phyloP scores from a whole-genome alignment of 1,140 invertebrate genomes.

The Diploscapter pachys region DNA sequence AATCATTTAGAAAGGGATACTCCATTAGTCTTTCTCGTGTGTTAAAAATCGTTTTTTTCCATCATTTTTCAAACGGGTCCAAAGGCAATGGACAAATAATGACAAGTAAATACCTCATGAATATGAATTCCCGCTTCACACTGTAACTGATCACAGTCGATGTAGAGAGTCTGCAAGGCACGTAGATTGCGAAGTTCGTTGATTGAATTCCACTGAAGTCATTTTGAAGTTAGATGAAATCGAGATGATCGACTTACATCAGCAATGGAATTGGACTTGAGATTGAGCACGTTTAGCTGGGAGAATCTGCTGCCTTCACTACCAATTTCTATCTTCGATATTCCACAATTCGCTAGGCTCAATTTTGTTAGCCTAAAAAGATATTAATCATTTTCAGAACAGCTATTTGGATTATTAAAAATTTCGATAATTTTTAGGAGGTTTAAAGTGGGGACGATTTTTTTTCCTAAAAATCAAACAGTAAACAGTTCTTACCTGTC shows the following conservation, averaged over 20 bases:
- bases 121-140: slow-evolving; percentile 18
- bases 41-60: no score
- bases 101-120: slow-evolving; percentile 2
- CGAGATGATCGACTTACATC: not conserved
- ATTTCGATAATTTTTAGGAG: slow-evolving; percentile 7
- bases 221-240: not conserved
- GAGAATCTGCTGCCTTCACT: slow-evolving; percentile 11
- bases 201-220: slow-evolving; percentile 29
- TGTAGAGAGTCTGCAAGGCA: slow-evolving; percentile 21
- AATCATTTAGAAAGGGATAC: not conserved
- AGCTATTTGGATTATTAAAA: not conserved
- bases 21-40: not conserved
- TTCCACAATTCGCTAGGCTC: slow-evolving; percentile 19
- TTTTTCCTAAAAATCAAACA: slow-evolving; percentile 3
- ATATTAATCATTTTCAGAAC: not conserved
- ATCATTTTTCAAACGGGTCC: not conserved
- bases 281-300: slow-evolving; percentile 14
- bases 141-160: slow-evolving; percentile 11
- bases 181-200: slow-evolving; percentile 13
- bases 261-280: slow-evolving; percentile 10
- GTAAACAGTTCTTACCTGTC: slow-evolving; percentile 16
- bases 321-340: not conserved
- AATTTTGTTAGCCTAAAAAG: slow-evolving; percentile 27
- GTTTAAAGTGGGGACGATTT: not conserved
- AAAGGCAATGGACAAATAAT: not conserved